Conservation (phyloP, 2,113 vertebrate genomes). For the Meles meles region DNA sequence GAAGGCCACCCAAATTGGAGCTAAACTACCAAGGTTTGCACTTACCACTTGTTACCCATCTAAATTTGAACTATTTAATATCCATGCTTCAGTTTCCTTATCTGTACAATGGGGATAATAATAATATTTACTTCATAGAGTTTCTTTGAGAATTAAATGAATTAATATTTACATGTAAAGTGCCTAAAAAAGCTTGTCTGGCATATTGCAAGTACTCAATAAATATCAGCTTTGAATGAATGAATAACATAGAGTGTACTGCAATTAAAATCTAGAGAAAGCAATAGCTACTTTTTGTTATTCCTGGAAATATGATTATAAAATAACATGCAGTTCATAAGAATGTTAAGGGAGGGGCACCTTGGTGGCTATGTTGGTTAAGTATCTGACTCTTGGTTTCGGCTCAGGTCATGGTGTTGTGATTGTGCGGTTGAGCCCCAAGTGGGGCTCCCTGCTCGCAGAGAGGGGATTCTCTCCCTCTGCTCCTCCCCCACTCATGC, state of each 20-base stretch:
- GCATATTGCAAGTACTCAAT: background rate
- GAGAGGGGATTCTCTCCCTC: background rate
- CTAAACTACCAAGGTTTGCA: background rate
- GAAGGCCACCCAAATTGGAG: background rate
- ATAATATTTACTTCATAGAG: background rate
- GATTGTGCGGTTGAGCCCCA: background rate
- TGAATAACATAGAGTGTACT: background rate
- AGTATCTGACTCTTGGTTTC: background rate
- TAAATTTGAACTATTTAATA: conserved; percentile 20
- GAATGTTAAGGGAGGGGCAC: background rate
- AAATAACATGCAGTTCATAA: background rate
- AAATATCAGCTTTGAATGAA: conserved; percentile 6
- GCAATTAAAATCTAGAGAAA: conserved; percentile 19
- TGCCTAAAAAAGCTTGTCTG: background rate
- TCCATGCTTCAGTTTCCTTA: conserved; percentile 1
- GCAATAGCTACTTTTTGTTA: background rate
- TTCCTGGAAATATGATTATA: background rate
- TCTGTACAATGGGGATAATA: background rate
- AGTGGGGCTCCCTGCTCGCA: background rate
- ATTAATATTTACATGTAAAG: background rate
- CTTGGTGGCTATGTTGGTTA: background rate
- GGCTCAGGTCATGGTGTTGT: background rate
- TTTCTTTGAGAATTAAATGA: conserved; percentile 43
- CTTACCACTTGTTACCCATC: background rate
- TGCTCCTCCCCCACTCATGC: background rate